Percentiles rank a stretch among this genome's conserved stretches.
phyloP scores from a whole-genome alignment of 2,888 invertebrate genomes.

The Ectemnius lituratus region DNA sequence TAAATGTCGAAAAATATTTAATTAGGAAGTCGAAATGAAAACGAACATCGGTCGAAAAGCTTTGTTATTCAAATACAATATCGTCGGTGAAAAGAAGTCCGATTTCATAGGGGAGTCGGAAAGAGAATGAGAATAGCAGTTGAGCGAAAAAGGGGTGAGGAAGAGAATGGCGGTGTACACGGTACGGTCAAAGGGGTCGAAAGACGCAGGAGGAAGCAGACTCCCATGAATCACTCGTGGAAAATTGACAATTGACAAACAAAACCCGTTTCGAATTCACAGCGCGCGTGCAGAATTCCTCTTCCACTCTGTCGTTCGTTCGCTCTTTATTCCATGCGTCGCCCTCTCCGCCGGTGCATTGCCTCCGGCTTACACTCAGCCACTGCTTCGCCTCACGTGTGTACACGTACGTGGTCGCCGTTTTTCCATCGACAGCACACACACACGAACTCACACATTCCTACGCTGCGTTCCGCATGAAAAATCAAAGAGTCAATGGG shows the following conservation, averaged over 20 bases:
- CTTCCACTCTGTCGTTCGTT: conserved; percentile 9
- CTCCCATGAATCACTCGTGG: conserved; percentile 52
- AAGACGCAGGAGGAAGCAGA: conserved; percentile 25
- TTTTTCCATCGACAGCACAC: too few species aligned
- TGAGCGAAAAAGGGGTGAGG: not conserved
- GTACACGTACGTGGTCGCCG: too few species aligned
- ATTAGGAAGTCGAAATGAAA: too few species aligned
- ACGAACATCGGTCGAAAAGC: too few species aligned
- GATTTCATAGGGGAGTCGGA: not conserved
- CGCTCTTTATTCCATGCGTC: conserved; percentile 29
- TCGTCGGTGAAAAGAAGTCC: not conserved
- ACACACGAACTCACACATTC: too few species aligned
- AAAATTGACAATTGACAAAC: conserved; percentile 58
- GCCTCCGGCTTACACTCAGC: not conserved
- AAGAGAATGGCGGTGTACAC: not conserved
- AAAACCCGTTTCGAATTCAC: conserved; percentile 47
- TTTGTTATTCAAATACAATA: too few species aligned
- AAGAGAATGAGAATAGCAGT: not conserved
- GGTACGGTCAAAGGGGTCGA: not conserved
- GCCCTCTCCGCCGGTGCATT: not conserved
- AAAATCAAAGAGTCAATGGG: conserved; percentile 1
- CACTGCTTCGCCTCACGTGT: conserved; percentile 2
- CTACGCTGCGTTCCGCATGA: not conserved
- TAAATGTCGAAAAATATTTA: too few species aligned
- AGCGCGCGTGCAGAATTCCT: conserved; percentile 21